Conservation (phyloP, 2,888 invertebrate species). For the Tribolium freemani region DNA sequence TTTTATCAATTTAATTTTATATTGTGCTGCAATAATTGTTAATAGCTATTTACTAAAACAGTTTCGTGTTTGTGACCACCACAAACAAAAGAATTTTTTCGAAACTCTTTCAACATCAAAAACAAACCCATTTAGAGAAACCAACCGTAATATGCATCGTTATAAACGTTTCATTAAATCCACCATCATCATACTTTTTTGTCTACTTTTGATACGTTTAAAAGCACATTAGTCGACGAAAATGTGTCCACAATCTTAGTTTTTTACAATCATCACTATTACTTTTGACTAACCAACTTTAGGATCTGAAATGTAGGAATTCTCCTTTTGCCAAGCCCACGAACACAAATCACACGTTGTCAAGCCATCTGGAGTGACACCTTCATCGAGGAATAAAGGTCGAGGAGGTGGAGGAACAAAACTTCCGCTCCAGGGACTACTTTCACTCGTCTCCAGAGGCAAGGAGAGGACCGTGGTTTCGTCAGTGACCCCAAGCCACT, state of each 20-base stretch:
- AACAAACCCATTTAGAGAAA: neutral
- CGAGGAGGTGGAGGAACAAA: constrained; percentile 80
- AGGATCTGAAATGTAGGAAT: constrained; percentile 69
- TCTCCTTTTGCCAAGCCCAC: constrained; percentile 76
- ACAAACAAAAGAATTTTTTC: constrained; percentile 36
- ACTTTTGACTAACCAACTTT: constrained; percentile 70
- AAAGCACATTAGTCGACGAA: neutral
- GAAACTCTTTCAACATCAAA: neutral
- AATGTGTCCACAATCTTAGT: too few species aligned
- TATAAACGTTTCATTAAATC: constrained; percentile 16
- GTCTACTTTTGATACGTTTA: neutral
- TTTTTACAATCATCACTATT: neutral
- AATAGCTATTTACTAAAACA: too few species aligned
- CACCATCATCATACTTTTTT: constrained; percentile 1
- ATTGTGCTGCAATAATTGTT: too few species aligned
- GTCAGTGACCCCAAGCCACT: constrained; percentile 53
- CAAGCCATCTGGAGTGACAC: constrained; percentile 76
- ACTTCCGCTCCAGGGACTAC: constrained; percentile 66
- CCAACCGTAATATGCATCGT: neutral
- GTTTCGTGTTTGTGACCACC: too few species aligned
- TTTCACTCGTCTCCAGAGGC: constrained; percentile 62
- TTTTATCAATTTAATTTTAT: too few species aligned
- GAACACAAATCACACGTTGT: constrained; percentile 82
- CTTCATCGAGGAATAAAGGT: constrained; percentile 76
- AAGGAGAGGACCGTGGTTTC: constrained; percentile 48